Evolutionary conservation across 2,888 invertebrate species (phyloP).

Genomic region (Luperina testacea): DNA sequence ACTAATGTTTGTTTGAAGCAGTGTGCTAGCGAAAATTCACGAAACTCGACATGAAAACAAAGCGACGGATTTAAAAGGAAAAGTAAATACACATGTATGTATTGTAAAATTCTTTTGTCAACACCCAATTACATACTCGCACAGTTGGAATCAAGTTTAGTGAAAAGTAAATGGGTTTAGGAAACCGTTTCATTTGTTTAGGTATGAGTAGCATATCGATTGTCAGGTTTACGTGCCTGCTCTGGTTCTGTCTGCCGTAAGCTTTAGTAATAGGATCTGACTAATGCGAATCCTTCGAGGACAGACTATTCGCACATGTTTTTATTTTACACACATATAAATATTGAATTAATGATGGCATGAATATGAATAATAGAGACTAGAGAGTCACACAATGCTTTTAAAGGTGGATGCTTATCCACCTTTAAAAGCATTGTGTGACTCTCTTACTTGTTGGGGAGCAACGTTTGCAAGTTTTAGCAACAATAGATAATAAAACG

Average conservation of each 20-base stretch:
- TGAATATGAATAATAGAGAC: neutral
- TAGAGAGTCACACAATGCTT: neutral
- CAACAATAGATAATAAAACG: neutral
- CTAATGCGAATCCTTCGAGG: neutral
- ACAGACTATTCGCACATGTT: neutral
- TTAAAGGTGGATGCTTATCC: neutral
- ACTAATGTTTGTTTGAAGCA: constrained; percentile 35
- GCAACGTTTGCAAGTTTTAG: neutral
- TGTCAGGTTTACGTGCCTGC: constrained; percentile 2
- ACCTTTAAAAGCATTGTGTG: too few relatives aligned
- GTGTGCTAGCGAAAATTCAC: constrained; percentile 3
- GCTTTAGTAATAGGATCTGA: constrained; percentile 5
- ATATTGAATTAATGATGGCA: neutral
- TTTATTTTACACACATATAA: neutral
- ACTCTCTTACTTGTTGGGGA: neutral
- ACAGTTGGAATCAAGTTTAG: constrained; percentile 26
- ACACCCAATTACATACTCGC: constrained; percentile 6
- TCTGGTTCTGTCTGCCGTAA: constrained; percentile 2
- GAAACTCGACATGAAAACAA: constrained; percentile 23
- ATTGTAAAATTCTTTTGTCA: constrained; percentile 21
- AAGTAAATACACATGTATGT: constrained; percentile 13
- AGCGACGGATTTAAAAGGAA: constrained; percentile 17
- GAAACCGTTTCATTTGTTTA: constrained; percentile 24
- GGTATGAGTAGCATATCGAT: constrained; percentile 27
- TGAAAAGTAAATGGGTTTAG: constrained; percentile 8